Evolutionary conservation across 2,888 invertebrate genomes (phyloP).

Genomic region (Erebia ligea): DNA sequence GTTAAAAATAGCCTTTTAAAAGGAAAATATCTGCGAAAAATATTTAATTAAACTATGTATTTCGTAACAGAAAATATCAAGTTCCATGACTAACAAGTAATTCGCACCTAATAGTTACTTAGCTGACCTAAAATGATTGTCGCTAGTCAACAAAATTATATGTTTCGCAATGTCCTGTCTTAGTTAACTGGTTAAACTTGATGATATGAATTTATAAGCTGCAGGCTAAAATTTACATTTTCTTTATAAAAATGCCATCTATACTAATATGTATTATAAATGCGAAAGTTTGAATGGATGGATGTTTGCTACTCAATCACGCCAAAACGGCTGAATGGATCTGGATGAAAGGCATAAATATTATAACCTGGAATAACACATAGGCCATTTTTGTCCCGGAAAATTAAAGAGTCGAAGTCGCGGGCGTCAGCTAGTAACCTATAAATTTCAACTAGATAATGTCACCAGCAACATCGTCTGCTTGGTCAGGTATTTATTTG

Average conservation of each 20-base stretch:
- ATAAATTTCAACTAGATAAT: too few relatives aligned
- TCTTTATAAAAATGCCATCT: slow-evolving; percentile 24
- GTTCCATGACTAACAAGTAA: slow-evolving; percentile 24
- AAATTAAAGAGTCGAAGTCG: too few relatives aligned
- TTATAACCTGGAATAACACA: too few relatives aligned
- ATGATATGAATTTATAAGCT: slow-evolving; percentile 26
- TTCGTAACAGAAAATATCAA: slow-evolving; percentile 19
- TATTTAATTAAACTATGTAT: slow-evolving; percentile 7
- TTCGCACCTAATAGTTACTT: slow-evolving; percentile 26
- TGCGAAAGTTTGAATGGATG: too few relatives aligned
- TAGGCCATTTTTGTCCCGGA: too few relatives aligned
- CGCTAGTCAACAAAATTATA: slow-evolving; percentile 40
- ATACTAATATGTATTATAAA: too few relatives aligned
- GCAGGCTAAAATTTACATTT: slow-evolving; percentile 28
- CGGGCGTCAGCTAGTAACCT: too few relatives aligned
- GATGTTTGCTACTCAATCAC: too few relatives aligned
- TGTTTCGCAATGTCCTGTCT: slow-evolving; percentile 40
- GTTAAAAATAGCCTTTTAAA: background rate
- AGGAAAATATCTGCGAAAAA: slow-evolving; percentile 2
- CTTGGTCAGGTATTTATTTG: too few relatives aligned
- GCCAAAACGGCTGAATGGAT: too few relatives aligned
- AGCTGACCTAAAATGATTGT: slow-evolving; percentile 36
- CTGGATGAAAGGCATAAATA: too few relatives aligned
- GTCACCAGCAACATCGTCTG: too few relatives aligned
- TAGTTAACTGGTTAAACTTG: slow-evolving; percentile 28